Conservation (phyloP, 2,113 vertebrate genomes). For the Poicephalus meyeri region DNA sequence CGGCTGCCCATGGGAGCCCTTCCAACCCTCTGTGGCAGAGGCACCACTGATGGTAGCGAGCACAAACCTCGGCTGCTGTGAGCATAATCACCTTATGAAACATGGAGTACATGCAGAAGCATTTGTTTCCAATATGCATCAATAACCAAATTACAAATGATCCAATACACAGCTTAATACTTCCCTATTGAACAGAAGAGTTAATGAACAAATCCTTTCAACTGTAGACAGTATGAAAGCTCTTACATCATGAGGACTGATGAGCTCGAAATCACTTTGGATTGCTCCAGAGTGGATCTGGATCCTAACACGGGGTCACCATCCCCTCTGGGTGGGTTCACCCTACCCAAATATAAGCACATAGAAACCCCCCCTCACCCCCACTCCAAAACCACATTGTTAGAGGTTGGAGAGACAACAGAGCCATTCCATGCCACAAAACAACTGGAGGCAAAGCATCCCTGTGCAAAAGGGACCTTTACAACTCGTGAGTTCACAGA, state of each 20-base stretch:
- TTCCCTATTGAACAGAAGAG: background rate
- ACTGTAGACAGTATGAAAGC: background rate
- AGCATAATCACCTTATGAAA: background rate
- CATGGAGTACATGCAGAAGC: background rate
- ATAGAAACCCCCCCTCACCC: background rate
- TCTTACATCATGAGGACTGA: background rate
- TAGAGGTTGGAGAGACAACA: accelerated
- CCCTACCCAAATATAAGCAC: background rate
- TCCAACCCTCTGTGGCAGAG: background rate
- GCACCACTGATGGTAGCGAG: accelerated
- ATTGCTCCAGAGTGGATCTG: background rate
- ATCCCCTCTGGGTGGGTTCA: background rate
- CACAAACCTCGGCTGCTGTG: accelerated
- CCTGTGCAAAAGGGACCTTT: background rate
- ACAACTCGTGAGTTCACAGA: background rate
- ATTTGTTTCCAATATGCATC: background rate
- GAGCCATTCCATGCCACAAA: background rate
- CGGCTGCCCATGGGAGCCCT: background rate
- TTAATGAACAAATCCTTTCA: background rate
- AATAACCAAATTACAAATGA: background rate
- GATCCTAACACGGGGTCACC: background rate
- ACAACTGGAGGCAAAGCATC: too few species aligned
- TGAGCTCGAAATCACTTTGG: background rate
- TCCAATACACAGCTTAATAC: background rate
- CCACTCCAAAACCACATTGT: accelerated